Evolutionary conservation across 2,888 invertebrate genomes (phyloP), one percentile per base, ranked within the genome.

Genomic region (Aporophyla lueneburgensis): DNA sequence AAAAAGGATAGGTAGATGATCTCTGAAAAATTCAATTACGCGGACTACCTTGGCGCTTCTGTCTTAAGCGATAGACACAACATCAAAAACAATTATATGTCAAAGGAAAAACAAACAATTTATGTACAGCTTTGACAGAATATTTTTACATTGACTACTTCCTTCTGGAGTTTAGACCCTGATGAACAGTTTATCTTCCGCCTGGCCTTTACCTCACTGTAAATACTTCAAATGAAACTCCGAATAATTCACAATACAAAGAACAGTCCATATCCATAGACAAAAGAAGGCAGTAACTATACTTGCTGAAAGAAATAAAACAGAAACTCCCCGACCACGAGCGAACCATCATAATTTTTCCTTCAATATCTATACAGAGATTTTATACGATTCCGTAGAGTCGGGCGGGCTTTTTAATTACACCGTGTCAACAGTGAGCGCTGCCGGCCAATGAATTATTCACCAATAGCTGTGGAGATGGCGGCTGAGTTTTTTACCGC

Each of bases 391-490:
- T 87, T 83, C 86, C 83, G 84, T 79, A 71, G 70, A 89, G 89
- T 85, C 74, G 83, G 90, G 78, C 81, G 85, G 87, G 94, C 94
- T 94, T 94, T 95, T 95, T 95, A 95, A 95, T 95, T 95, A 95
- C 93, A 90, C 86, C 87, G 89, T 93, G 93, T 95, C 94, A 95
- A 95, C 94, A 94, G 74, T 74, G 86, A 82, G 65, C 83, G 71
- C 83, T 76, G 78, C 84, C 87, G 84, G 73, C 88, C 84, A 80
- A 93, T 95, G 94, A 94, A 94, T 95, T 92, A 95, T 95, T 95
- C 93, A 95, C 86, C 85, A 72, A 78, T 79, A 72, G 86, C 81
- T 81, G 78, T 80, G 80, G 85, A 85, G 75, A 87, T 61, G 71
- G 70, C 56, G 71, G 72, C 51, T 6, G 69, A 54, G 68, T 56